Conservation (phyloP, 2,888 invertebrate species). For the Azorinus chamasolen region DNA sequence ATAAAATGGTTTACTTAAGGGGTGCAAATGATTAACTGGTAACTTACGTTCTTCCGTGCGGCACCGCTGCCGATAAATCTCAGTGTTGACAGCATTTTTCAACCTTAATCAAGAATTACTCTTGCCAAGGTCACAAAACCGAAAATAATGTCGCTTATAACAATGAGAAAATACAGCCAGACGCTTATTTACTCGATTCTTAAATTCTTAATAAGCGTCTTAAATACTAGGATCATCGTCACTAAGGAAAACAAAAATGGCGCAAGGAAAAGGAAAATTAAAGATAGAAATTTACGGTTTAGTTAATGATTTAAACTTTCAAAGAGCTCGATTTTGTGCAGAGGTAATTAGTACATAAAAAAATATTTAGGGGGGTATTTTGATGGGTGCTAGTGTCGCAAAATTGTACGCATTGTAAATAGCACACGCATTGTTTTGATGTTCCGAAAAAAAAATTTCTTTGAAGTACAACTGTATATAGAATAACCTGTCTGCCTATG, state of each 20-base stretch:
- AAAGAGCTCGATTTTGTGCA: constrained; percentile 83
- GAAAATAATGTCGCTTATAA: not conserved
- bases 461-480: no score
- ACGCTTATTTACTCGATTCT: not conserved
- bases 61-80: constrained; percentile 22
- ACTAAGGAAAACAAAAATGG: constrained; percentile 81
- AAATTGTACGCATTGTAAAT: no score
- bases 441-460: not conserved
- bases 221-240: constrained; percentile 40
- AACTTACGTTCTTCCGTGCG: constrained; percentile 36
- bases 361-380: no score
- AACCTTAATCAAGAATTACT: not conserved
- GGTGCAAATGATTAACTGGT: no score
- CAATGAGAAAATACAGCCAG: not conserved
- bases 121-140: not conserved
- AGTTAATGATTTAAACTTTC: constrained; percentile 83
- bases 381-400: no score
- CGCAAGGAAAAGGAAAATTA: constrained; percentile 51
- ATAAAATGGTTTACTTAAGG: no score
- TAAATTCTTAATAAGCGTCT: not conserved
- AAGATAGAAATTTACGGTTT: constrained; percentile 80
- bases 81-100: constrained; percentile 43
- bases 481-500: no score
- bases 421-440: not conserved
- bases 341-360: constrained; percentile 72